Percentiles rank a stretch among this genome's conserved stretches.
These are phyloP conservation scores for Brachypteracias leptosomus DNA, from an alignment of 2,113 vertebrate genomes.

Conservation along the genomic window DNA sequence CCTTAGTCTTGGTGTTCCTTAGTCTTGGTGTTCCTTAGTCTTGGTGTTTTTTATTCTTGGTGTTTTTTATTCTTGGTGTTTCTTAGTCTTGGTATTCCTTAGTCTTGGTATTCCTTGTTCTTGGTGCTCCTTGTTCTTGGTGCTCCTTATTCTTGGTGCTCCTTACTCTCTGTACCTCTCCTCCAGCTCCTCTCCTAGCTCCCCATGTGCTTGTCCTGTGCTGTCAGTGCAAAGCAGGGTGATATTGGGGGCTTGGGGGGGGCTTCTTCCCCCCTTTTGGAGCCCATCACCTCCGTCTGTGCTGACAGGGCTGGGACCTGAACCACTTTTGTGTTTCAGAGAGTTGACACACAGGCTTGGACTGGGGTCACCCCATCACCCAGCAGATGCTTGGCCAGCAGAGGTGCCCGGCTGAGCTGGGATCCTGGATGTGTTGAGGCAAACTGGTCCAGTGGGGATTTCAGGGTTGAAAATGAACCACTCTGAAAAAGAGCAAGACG, in stretches of 20 bases:
- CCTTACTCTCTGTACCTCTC: neutral
- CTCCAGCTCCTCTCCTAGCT: neutral
- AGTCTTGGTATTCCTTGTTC: neutral
- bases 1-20: neutral
- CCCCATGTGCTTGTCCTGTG: fast-evolving
- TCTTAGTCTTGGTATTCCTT: neutral
- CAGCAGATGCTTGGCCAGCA: fast-evolving
- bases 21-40: neutral
- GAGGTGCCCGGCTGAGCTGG: neutral
- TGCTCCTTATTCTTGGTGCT: neutral
- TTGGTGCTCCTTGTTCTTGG: neutral
- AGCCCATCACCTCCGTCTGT: neutral
- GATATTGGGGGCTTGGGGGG: neutral
- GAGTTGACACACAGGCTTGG: neutral
- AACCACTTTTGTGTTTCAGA: neutral
- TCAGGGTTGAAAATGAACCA: fast-evolving
- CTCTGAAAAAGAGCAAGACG: neutral
- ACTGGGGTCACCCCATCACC: neutral
- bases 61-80: neutral
- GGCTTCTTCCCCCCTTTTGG: neutral
- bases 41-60: too few relatives aligned
- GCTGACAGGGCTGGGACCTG: neutral
- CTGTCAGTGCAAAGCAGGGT: neutral
- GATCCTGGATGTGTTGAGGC: neutral
- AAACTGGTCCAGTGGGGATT: fast-evolving